Base-by-base conservation (phyloP, 2,797 vertebrate genomes). In the Cheracebus regulus region DNA sequence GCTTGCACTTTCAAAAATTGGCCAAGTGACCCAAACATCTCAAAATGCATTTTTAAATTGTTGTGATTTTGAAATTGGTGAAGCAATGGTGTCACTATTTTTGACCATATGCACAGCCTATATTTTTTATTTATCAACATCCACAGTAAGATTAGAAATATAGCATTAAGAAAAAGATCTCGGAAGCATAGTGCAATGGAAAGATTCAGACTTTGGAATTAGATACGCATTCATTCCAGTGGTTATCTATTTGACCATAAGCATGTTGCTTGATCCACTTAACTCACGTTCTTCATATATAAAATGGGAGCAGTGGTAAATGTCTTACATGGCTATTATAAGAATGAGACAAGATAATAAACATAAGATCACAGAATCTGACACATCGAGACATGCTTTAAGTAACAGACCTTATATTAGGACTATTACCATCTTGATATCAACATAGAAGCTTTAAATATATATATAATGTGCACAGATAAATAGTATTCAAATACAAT, bases 1-100 rank as follows among this genome's bases (percentile, higher is more conserved):
- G 44, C 39, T 76, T 91, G 28, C 1, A 41, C 36, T 89, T 97
- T 83, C 70, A 26, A 95, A 97, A 97, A 64, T 13, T 86, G 46
- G 3, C 44, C 15, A 82, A 95, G 52, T 83, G 70, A 80, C 15
- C 7, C 80, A 41, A 67, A 50, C 22, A 80, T 48, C 22, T 82
- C 26, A 87, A 82, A 94, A 84, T 28, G 14, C 3, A 39, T 88
- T 79, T 64, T 90, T 55, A 82, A n/a, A 41, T 41, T 78, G 7
- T 73, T 52, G 24, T 41, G 12, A 1, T 81, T 92, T 94, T 83
- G 55, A 96, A 90, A 39, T 48, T 75, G 48, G 39, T 93, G 39
- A 84, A 75, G 13, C 11, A 46, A 5, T 81, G 33, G n/a, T 85
- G 24, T 90, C 24, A 82, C 88, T 78, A 9, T 41, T 83, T 95